A percentile compares a stretch with the other conserved stretches of the same genome.
phyloP scores from a whole-genome alignment of 2,113 vertebrate genomes.

The Rhea americana region DNA sequence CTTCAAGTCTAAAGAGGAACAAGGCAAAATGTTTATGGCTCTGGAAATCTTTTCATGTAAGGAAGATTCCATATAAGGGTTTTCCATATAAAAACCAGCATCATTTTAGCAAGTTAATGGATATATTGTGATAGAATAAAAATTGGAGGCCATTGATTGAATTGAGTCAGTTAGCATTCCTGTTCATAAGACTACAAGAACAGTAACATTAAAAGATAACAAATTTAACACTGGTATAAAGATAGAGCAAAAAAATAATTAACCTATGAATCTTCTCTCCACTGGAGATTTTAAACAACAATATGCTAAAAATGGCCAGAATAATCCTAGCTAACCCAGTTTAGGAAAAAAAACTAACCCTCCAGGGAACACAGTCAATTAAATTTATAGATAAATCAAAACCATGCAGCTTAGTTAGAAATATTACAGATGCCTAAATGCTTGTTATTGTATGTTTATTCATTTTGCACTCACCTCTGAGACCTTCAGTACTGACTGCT shows the following conservation, averaged over 20 bases:
- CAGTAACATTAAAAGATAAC: neutral
- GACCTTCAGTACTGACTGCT: neutral
- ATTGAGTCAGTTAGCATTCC: neutral
- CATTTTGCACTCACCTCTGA: neutral
- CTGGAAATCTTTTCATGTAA: neutral
- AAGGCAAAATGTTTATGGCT: neutral
- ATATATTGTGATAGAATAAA: neutral
- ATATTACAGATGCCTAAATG: neutral
- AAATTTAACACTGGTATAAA: neutral
- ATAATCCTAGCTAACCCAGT: neutral
- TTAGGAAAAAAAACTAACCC: neutral
- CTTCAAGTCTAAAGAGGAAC: neutral
- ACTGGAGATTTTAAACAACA: neutral
- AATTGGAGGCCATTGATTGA: neutral
- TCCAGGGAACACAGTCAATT: neutral
- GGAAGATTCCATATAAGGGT: neutral
- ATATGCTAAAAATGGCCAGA: neutral
- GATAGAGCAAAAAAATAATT: neutral
- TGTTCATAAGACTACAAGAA: neutral
- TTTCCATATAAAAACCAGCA: neutral
- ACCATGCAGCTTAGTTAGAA: neutral
- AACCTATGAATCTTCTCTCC: neutral
- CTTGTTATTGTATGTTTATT: neutral
- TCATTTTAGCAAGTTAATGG: neutral
- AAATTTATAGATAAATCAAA: neutral